phyloP scores from a whole-genome alignment of 2,888 invertebrate genomes.

The Cyclophora punctaria region DNA sequence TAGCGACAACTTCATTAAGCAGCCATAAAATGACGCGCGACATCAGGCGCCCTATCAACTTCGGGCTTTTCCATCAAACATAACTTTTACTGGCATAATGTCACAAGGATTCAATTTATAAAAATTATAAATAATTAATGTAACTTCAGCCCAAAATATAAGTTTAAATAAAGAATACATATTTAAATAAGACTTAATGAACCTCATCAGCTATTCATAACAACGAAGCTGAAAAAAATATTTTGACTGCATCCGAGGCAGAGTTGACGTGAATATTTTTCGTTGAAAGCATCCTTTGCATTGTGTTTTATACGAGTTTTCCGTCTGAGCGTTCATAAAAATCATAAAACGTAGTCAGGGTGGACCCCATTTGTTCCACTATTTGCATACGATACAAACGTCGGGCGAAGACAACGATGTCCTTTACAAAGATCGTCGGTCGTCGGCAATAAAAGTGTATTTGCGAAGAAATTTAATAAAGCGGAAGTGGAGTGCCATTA shows the following conservation, averaged over 20 bases:
- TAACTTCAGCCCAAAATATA: too few relatives aligned
- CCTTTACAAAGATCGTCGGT: conserved; percentile 61
- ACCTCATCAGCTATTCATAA: conserved; percentile 23
- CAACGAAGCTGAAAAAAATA: conserved; percentile 20
- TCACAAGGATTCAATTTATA: too few relatives aligned
- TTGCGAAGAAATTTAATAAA: conserved; percentile 76
- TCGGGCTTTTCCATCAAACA: too few relatives aligned
- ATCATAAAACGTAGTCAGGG: conserved; percentile 60
- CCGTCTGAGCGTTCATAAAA: conserved; percentile 46
- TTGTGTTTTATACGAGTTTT: conserved; percentile 36
- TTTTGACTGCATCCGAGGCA: conserved; percentile 29
- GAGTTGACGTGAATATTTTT: conserved; percentile 31
- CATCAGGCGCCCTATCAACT: conserved; percentile 6
- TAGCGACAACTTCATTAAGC: conserved; percentile 63
- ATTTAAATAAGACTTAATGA: conserved; percentile 11
- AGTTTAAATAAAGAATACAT: too few relatives aligned
- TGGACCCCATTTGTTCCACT: conserved; percentile 54
- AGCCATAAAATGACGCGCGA: conserved; percentile 53
- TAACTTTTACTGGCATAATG: too few relatives aligned
- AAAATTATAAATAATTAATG: too few relatives aligned
- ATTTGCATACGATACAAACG: conserved; percentile 70
- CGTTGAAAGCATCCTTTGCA: conserved; percentile 32
- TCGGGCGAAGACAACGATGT: conserved; percentile 51
- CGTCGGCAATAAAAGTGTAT: conserved; percentile 70
- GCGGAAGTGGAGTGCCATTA: conserved; percentile 69